Evolutionary conservation across 2,888 invertebrate species (phyloP).

Genomic region (Kuschelorhynchus macadamiae): DNA sequence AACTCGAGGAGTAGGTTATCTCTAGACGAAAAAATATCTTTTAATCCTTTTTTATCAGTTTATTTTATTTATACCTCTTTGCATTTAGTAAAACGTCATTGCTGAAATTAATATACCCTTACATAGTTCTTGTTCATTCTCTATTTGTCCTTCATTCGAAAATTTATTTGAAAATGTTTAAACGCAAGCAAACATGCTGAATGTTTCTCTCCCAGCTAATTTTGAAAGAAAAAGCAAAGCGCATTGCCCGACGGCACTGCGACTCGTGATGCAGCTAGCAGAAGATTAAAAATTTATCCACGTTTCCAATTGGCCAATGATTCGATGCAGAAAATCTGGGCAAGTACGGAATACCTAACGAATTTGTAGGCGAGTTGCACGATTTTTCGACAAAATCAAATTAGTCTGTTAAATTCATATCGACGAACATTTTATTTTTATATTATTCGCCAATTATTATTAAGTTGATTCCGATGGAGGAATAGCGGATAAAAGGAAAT

Average conservation of each 20-base stretch:
- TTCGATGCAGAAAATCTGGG: conserved; percentile 57
- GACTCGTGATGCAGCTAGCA: conserved; percentile 36
- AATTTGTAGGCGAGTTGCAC: conserved; percentile 50
- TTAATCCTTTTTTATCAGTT: too few species aligned
- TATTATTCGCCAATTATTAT: conserved; percentile 7
- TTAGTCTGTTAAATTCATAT: conserved; percentile 47
- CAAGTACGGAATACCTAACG: conserved; percentile 56
- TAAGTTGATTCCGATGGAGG: neutral
- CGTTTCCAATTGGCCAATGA: conserved; percentile 59
- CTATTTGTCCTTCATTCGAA: conserved; percentile 5
- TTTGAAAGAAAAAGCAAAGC: conserved; percentile 30
- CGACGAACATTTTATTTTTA: conserved; percentile 21
- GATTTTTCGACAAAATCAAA: conserved; percentile 51
- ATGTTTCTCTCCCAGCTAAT: conserved; percentile 23
- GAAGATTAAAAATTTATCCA: conserved; percentile 58
- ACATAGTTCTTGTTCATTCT: too few species aligned
- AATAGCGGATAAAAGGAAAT: neutral
- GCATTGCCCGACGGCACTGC: conserved; percentile 16
- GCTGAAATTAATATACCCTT: too few species aligned
- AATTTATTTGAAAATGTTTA: conserved; percentile 23
- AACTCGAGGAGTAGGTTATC: too few species aligned
- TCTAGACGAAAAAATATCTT: too few species aligned
- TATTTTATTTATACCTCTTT: too few species aligned
- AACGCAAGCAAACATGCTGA: conserved; percentile 14
- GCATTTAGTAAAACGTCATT: too few species aligned